A percentile compares a stretch with the other conserved stretches of the same genome.
phyloP scores from a whole-genome alignment of 2,888 invertebrate species.

The Mythimna loreyi region DNA sequence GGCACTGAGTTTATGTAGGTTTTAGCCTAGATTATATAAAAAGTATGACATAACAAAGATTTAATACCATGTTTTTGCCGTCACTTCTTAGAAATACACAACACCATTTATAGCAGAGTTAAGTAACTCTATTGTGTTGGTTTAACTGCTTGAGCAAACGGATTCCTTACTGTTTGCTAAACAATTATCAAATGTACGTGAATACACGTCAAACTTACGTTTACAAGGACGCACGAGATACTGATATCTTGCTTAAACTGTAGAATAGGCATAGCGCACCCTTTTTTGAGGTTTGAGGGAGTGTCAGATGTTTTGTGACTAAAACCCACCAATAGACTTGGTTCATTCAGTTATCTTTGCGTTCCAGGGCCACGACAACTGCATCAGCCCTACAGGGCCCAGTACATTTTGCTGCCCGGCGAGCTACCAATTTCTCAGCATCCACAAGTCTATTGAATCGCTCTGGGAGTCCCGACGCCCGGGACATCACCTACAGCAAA shows the following conservation, averaged over 20 bases:
- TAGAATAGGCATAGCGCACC: constrained; percentile 3
- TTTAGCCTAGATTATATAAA: not conserved
- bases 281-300: too few species aligned
- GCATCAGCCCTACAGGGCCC: too few species aligned
- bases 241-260: constrained; percentile 45
- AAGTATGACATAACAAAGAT: constrained; percentile 16
- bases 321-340: too few species aligned
- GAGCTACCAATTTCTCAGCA: too few species aligned
- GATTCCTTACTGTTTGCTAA: constrained; percentile 59
- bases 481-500: too few species aligned
- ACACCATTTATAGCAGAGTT: constrained; percentile 30
- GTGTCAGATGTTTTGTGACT: too few species aligned
- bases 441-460: too few species aligned
- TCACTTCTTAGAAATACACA: constrained; percentile 25
- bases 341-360: too few species aligned
- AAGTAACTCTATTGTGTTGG: constrained; percentile 53
- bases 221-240: constrained; percentile 57
- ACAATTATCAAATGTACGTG: constrained; percentile 64
- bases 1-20: not conserved
- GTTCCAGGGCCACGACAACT: too few species aligned
- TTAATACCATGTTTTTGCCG: constrained; percentile 27
- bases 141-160: constrained; percentile 63
- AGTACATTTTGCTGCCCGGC: too few species aligned
- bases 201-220: constrained; percentile 48
- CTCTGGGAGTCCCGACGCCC: too few species aligned